Percentiles rank a stretch among this genome's conserved stretches.
phyloP scores from a whole-genome alignment of 2,797 vertebrate species.

The Mormyrus hasselquistii region DNA sequence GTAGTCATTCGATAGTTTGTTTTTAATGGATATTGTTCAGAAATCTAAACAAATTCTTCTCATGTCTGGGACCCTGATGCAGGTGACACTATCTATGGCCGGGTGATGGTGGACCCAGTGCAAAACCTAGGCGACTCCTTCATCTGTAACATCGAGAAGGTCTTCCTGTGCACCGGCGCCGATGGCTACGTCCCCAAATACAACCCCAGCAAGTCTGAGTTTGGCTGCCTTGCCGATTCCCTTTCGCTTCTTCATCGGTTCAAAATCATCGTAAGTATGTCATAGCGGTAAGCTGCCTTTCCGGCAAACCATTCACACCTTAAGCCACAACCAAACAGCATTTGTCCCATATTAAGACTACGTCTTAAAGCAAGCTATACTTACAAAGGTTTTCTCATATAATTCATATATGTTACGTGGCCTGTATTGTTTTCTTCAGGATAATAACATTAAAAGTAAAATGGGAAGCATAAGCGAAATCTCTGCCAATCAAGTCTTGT shows the following conservation, averaged over 20 bases:
- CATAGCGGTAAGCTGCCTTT: neutral
- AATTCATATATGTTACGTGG: neutral
- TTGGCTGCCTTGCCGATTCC: constrained; percentile 86
- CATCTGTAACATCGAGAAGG: constrained; percentile 89
- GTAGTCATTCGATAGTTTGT: neutral
- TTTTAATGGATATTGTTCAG: neutral
- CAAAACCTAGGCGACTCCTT: constrained; percentile 91
- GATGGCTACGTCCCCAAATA: constrained; percentile 93
- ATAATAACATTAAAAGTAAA: neutral
- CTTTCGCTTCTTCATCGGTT: constrained; percentile 81
- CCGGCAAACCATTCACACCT: neutral
- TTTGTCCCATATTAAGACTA: neutral
- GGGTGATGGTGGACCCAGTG: constrained; percentile 93
- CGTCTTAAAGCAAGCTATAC: neutral
- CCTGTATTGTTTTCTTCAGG: neutral
- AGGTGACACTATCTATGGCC: constrained; percentile 84
- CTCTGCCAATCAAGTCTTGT: neutral
- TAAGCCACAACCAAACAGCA: neutral
- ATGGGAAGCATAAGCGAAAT: neutral
- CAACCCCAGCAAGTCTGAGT: constrained; percentile 76
- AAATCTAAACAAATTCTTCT: neutral
- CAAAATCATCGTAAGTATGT: constrained; percentile 83
- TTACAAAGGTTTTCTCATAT: neutral
- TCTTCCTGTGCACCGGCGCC: constrained; percentile 86
- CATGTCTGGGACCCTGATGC: constrained; percentile 20